These are phyloP conservation scores for Palythoa grandis DNA, from an alignment of 92 coral and sea anemone species.

Conservation along the genomic window DNA sequence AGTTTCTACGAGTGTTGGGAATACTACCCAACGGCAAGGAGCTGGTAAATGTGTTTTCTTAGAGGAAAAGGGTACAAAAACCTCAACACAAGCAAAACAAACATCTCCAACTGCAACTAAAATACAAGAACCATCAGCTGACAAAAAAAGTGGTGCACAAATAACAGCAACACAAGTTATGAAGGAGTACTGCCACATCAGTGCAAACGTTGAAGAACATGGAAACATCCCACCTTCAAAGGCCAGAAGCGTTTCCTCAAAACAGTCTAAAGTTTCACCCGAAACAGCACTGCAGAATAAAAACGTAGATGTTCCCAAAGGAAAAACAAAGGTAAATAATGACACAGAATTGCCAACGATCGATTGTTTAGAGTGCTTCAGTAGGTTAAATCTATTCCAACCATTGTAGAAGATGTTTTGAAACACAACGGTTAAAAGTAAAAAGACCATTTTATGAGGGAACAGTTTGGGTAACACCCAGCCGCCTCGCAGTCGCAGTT, in stretches of 20 bases:
- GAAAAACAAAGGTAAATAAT: background rate
- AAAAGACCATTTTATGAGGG: too few species aligned
- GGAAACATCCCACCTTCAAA: background rate
- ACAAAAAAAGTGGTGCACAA: background rate
- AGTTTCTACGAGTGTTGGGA: background rate
- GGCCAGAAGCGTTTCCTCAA: background rate
- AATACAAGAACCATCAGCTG: background rate
- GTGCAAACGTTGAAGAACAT: background rate
- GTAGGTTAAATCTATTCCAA: background rate
- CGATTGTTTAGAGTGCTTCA: background rate
- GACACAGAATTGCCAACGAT: background rate
- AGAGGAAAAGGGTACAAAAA: background rate
- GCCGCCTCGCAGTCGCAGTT: too few species aligned
- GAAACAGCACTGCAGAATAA: background rate
- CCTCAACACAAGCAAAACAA: background rate
- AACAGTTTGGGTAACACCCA: too few species aligned
- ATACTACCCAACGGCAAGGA: background rate
- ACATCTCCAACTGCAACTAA: background rate
- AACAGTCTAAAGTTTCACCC: background rate
- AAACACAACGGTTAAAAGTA: too few species aligned
- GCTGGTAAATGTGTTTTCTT: background rate
- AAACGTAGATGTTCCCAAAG: background rate
- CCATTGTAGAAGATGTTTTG: background rate
- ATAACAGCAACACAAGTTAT: background rate
- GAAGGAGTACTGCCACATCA: background rate